phyloP scores from a whole-genome alignment of 2,888 invertebrate species.

The Athrips mouffetella region DNA sequence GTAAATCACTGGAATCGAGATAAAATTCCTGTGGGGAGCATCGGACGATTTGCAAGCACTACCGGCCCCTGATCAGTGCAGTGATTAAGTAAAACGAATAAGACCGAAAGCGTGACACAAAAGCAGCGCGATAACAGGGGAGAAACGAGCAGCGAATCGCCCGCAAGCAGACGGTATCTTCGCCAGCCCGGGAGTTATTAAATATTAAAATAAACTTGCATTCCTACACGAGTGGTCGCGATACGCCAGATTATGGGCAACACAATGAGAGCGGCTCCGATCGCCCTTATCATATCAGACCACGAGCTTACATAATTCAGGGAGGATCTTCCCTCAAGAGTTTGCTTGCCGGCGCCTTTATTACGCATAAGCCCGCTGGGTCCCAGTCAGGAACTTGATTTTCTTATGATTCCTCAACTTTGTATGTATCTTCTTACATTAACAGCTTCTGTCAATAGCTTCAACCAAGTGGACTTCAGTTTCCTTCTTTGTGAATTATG shows the following conservation, averaged over 20 bases:
- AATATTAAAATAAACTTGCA: slow-evolving; percentile 78
- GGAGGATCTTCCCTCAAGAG: slow-evolving; percentile 40
- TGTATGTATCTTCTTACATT: no score
- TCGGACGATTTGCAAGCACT: slow-evolving; percentile 46
- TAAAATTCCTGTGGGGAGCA: slow-evolving; percentile 17
- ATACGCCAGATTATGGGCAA: slow-evolving; percentile 71
- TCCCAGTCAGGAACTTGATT: no score
- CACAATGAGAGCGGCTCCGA: slow-evolving; percentile 71
- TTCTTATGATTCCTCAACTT: no score
- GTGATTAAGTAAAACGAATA: slow-evolving; percentile 70
- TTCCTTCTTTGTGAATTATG: no score
- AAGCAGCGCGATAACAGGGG: slow-evolving; percentile 68
- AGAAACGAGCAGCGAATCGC: slow-evolving; percentile 71
- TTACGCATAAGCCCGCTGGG: neutral
- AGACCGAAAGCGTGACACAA: slow-evolving; percentile 71
- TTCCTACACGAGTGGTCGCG: slow-evolving; percentile 73
- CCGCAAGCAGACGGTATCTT: slow-evolving; percentile 68
- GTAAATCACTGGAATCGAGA: slow-evolving; percentile 12
- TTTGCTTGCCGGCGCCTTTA: neutral
- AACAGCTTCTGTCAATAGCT: no score
- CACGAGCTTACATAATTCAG: slow-evolving; percentile 66
- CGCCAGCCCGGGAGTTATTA: slow-evolving; percentile 72
- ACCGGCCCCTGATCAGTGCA: slow-evolving; percentile 55
- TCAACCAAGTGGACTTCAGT: no score
- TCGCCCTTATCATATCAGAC: slow-evolving; percentile 71